phyloP scores from a whole-genome alignment of 1,140 invertebrate genomes.

The Euschistus heros region DNA sequence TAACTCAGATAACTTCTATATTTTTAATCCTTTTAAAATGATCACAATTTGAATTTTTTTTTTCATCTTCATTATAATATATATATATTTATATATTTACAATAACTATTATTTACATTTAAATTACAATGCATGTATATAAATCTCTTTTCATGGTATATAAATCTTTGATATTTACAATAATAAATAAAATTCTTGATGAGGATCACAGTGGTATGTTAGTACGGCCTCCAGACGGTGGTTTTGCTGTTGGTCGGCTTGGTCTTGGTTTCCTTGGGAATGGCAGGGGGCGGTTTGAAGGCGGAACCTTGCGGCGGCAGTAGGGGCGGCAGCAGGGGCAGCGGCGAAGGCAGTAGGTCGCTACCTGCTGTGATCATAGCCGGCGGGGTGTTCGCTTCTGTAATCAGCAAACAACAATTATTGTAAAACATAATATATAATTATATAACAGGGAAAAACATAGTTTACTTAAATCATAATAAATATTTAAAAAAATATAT shows the following conservation, averaged over 20 bases:
- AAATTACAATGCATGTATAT: background rate
- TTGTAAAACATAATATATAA: no score
- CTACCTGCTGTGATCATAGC: background rate
- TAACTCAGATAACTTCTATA: background rate
- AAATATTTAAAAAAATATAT: no score
- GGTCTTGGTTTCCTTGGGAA: conserved; percentile 19
- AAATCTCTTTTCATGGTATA: background rate
- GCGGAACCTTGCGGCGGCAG: background rate
- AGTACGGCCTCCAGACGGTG: conserved; percentile 22
- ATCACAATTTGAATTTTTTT: background rate
- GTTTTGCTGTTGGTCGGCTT: conserved; percentile 21
- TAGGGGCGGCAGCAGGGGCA: conserved; percentile 1
- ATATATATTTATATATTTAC: background rate
- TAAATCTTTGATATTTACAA: background rate
- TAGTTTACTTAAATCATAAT: no score
- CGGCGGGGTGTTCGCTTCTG: background rate
- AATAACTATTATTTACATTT: conserved; percentile 8
- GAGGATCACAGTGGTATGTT: background rate
- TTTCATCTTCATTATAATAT: background rate
- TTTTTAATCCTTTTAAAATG: background rate
- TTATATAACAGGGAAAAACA: no score
- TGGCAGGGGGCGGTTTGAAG: background rate
- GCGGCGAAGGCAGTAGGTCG: background rate
- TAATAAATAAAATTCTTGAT: background rate
- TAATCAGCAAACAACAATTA: background rate